Conservation (phyloP, 2,797 vertebrate species). For the Diplodus sargus region DNA sequence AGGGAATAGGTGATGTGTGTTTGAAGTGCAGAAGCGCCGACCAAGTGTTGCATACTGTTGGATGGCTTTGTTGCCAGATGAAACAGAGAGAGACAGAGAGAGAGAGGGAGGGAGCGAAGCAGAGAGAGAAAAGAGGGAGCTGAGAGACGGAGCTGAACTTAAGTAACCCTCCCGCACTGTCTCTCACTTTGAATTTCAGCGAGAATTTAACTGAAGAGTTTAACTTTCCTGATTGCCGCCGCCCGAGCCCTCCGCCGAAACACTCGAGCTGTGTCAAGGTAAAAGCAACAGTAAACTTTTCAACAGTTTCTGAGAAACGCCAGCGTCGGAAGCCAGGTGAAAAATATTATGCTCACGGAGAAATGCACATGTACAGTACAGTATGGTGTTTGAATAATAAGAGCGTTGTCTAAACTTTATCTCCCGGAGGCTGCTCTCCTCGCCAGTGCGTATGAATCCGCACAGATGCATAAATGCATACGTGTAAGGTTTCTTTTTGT, state of each 20-base stretch:
- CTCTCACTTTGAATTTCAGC: slow-evolving; percentile 63
- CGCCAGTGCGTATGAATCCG: slow-evolving; percentile 6
- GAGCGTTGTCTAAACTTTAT: slow-evolving; percentile 7
- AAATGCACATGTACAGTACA: slow-evolving; percentile 25
- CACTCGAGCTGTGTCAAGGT: slow-evolving; percentile 45
- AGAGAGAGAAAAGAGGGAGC: slow-evolving; percentile 29
- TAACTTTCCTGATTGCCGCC: slow-evolving; percentile 65
- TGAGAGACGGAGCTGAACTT: slow-evolving; percentile 68
- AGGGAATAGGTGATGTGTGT: slow-evolving; percentile 68
- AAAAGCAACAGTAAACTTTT: slow-evolving; percentile 33
- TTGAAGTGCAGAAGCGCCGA: slow-evolving; percentile 68
- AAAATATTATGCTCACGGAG: slow-evolving; percentile 19
- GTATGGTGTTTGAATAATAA: slow-evolving; percentile 22
- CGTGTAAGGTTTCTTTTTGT: background rate
- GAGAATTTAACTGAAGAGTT: slow-evolving; percentile 66
- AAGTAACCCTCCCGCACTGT: slow-evolving; percentile 69
- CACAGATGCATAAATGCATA: background rate
- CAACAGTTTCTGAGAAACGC: slow-evolving; percentile 39
- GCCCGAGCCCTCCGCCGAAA: slow-evolving; percentile 52
- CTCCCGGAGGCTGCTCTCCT: slow-evolving; percentile 16
- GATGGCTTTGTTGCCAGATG: slow-evolving; percentile 78
- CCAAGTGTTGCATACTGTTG: slow-evolving; percentile 67
- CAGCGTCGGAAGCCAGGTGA: slow-evolving; percentile 11
- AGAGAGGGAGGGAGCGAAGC: slow-evolving; percentile 23
- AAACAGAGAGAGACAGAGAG: slow-evolving; percentile 58